These are phyloP conservation scores for Tenthredo livida DNA, from an alignment of 2,888 invertebrate species.

Conservation along the genomic window DNA sequence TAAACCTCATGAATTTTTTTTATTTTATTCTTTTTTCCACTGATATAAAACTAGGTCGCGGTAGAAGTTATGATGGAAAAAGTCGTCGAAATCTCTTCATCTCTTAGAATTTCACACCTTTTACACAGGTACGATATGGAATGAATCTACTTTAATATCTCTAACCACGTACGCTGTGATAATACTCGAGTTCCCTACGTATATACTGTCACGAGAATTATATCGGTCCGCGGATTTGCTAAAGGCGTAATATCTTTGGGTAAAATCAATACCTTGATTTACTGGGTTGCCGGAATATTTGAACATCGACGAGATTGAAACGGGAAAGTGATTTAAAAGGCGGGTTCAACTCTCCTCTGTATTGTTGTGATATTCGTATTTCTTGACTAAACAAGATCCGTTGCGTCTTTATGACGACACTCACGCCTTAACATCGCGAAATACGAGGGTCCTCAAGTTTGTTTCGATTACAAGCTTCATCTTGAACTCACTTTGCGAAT, in stretches of 20 bases:
- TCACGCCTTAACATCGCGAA: not conserved
- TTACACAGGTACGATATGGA: not conserved
- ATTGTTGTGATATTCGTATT: constrained; percentile 15
- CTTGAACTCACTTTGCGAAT: constrained; percentile 1
- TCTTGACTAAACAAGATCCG: not conserved
- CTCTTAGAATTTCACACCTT: constrained; percentile 4
- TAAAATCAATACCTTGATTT: constrained; percentile 20
- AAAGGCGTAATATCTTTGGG: not conserved
- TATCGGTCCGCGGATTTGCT: constrained; percentile 8
- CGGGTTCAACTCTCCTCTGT: not conserved
- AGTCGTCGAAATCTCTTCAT: not conserved
- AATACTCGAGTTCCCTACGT: not conserved
- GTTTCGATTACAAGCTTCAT: not conserved
- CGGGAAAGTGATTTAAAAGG: constrained; percentile 8
- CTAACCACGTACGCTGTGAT: not conserved
- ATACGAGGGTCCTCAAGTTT: not conserved
- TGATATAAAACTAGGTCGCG: constrained; percentile 19
- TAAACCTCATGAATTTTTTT: not conserved
- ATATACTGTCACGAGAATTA: not conserved
- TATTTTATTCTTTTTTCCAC: not conserved
- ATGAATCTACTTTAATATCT: not conserved
- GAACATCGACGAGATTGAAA: not conserved
- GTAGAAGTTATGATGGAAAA: not conserved
- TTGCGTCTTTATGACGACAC: not conserved
- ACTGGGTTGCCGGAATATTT: constrained; percentile 9